Evolutionary conservation across 2,797 vertebrate species (phyloP), one percentile per base, ranked within the genome.

Genomic region (Gymnopithys bicolor): DNA sequence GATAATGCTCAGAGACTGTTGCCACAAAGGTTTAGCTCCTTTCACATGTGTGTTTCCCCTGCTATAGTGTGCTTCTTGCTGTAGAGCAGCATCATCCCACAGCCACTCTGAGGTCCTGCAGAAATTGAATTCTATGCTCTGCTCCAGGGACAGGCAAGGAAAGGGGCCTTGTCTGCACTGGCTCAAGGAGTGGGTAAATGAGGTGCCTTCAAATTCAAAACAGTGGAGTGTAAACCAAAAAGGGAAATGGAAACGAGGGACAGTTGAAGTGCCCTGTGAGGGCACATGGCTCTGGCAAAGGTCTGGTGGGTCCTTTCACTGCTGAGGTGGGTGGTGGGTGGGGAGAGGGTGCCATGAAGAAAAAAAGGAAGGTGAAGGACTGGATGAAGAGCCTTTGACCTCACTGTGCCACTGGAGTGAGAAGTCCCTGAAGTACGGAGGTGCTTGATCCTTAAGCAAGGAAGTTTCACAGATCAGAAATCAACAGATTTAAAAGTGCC

Each of bases 241-340:
- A 0, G 0, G 14, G 52, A 66, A 60, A 39, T 43, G 45, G 70
- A 76, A 69, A 51, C 0, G 3, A 77, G 30, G 60, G 41, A 16
- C 12, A 2, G 5, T 7, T 45, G 33, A 60, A 17, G 9, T 75
- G 48, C 25, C 83, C 27, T 32, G 27, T 46, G 41, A 32, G 7
- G 35, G 19, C 27, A 67, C 3, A 1, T 7, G 11, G 53, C 53
- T 87, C 53, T 79, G 67, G 62, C 2, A 5, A 43, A 73, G 22
- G 53, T 83, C 64, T 76, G 30, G 18, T 48, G 16, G 9, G n/a
- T 10, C 35, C 11, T 70, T 58, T 45, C 52, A 19, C 37, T 55
- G 21, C 27, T 2, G 5, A 62, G 33, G 5, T 13, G 11, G 7
- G 13, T 0, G 3, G n/a, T 8, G 4, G 22, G 23, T 4, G 19